Base-by-base conservation (phyloP, 1,140 invertebrate genomes). In the Papilio machaon region DNA sequence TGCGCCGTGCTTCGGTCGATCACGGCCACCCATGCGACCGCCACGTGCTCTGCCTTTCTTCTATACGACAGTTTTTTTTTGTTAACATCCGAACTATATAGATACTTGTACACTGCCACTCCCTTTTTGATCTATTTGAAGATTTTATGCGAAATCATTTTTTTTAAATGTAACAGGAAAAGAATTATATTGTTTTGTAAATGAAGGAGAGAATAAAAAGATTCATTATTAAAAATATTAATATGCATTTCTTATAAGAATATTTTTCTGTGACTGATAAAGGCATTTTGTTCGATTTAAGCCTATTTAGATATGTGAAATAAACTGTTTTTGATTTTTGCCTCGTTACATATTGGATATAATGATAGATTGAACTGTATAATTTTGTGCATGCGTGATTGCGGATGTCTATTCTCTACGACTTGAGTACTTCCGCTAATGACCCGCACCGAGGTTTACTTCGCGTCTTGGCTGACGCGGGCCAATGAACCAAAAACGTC, bases 1-100 rank as follows among this genome's bases (percentile, higher is more conserved):
- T 92, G 92, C 92, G 91, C 84, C 73, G 9, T 90, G 82, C 17
- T 15, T 81, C 88, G 87, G 88, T 91, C 91, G 91, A 91, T 92
- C 85, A 87, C 54, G 84, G 82, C 84, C 74, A 82, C 81, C 88
- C 88, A 92, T 88, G 92, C 86, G 85, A 87, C 38, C 64, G 89
- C 81, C 92, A 94, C 91, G 91, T 94, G 92, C 80, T 87, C 83
- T 84, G 81, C 83, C 80, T 80, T 77, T 75, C 64, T 70, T 70
- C 23, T 70, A 35, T 70, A 70, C 64, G 30, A 64, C 60, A 70
- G 7, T 58, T 70, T 70, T 70, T 67, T 70, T 35, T 70, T 30
- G 64, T 70, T 70, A 35, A 19, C 30, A 70, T 70, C 64, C 30
- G 64, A 70, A 70, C 64, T 38, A 3, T 70, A 30, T 64, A 70